Evolutionary conservation across 1,140 invertebrate genomes (phyloP), one percentile per base, ranked within the genome.

Genomic region (Ericerus pela): DNA sequence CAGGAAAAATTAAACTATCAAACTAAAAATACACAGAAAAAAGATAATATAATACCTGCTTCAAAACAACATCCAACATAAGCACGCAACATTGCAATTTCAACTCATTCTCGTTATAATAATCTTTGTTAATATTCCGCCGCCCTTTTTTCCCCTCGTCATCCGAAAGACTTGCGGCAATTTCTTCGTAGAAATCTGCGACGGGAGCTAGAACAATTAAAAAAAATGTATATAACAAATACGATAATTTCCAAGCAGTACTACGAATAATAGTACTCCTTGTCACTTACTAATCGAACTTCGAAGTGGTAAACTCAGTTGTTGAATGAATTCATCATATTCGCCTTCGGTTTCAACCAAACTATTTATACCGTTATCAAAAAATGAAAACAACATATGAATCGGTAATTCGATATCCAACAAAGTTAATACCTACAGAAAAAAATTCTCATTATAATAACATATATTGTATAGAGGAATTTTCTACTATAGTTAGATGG

Each of bases 21-120:
- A n/a, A n/a, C n/a, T n/a, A n/a, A n/a, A n/a, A n/a, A n/a, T n/a
- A n/a, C n/a, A n/a, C n/a, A n/a, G n/a, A n/a, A n/a, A n/a, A n/a
- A n/a, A 55, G 30, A 33, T 10, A 41, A 51, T 61, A 60, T 53
- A 31, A 55, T 59, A 89, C 85, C 76, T 99, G 95, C 74, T 95
- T 95, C 2, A 96, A 71, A 31, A 96, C 70, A 59, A 97, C 84
- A 69, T 98, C 95, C 54, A 97, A 72, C 92, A 97, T 97, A 2
- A 97, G 76, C 59, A 97, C 89, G 68, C 90, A 96, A 65, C 93
- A 96, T 2, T 87, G 88, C 6, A 96, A 72, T 67, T 87, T 87
- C 29, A 85, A 73, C 62, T 85, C 82, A 18, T 76, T 72, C 60
- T 81, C 78, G 0, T 75, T 76, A 28, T 76, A 74, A 59, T 79